These are phyloP conservation scores for Julus scandinavius DNA, from an alignment of 2,888 invertebrate genomes.

Conservation along the genomic window DNA sequence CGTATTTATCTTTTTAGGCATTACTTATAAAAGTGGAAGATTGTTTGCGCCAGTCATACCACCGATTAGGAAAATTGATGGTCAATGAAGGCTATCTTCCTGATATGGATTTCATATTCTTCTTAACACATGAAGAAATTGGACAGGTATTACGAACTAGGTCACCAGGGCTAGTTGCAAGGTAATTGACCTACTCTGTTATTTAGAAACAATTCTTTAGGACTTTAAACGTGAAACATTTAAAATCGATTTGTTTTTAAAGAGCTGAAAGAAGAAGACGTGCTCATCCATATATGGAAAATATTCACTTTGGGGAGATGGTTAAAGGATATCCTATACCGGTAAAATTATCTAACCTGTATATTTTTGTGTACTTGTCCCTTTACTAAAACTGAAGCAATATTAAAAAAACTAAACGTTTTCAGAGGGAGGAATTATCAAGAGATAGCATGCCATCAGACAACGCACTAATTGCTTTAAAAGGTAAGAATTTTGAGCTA, in stretches of 20 bases:
- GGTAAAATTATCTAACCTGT: slow-evolving; percentile 53
- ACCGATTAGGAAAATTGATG: slow-evolving; percentile 57
- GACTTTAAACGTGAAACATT: not conserved
- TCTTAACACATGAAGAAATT: slow-evolving; percentile 59
- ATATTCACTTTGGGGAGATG: slow-evolving; percentile 58
- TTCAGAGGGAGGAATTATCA: not conserved
- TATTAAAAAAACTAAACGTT: not conserved
- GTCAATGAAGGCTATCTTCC: slow-evolving; percentile 58
- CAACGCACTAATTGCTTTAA: not conserved
- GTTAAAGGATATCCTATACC: slow-evolving; percentile 58
- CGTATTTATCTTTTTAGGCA: slow-evolving; percentile 52
- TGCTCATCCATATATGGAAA: slow-evolving; percentile 56
- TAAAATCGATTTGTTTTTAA: not conserved
- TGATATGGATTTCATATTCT: slow-evolving; percentile 58
- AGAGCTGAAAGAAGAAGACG: slow-evolving; percentile 57
- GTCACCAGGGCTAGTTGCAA: slow-evolving; percentile 56
- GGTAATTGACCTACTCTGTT: slow-evolving; percentile 13
- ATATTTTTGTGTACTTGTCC: too few relatives aligned
- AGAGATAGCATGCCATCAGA: not conserved
- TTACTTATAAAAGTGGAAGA: slow-evolving; percentile 56
- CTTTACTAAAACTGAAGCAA: not conserved
- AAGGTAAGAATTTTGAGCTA: not conserved
- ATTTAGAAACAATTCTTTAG: not conserved
- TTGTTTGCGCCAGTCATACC: slow-evolving; percentile 56
- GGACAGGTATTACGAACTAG: slow-evolving; percentile 56